Evolutionary conservation across 2,888 invertebrate genomes (phyloP), one percentile per base, ranked within the genome.

Genomic region (Xanthia icteritia): DNA sequence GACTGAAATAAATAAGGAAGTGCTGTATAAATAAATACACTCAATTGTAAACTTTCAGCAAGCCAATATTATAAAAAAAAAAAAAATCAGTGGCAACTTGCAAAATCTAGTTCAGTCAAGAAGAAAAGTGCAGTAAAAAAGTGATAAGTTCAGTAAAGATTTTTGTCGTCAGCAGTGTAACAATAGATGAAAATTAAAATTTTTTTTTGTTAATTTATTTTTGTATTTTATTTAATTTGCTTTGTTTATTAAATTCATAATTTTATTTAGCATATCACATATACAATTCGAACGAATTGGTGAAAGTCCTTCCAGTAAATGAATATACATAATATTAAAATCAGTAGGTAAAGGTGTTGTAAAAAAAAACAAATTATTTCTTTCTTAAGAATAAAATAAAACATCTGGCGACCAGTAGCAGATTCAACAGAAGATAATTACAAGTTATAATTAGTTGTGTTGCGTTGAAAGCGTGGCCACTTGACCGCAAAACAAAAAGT

Each of bases 401-500:
- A 85, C 94, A 93, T 93, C 94, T 94, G 94, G 85, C 89, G 76
- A 89, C 88, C 84, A 91, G 87, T 85, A 88, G 90, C 88, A 86
- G 84, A 85, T 90, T 86, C 80, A 77, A 87, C 89, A 86, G 89
- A 91, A 94, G 91, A 87, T 88, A 93, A 94, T 94, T 93, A 92
- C 79, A 80, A 88, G 76, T 91, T 91, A 88, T 92, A 92, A 94
- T 94, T 92, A 93, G 90, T 84, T 84, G 83, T 83, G 86, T 89
- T 83, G 89, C 76, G 86, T 88, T 85, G 86, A 87, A 88, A 90
- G 91, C 81, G 87, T 86, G 90, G 61, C 86, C 90, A 93, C 94
- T 96, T 96, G 96, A 96, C 96, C 96, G 93, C 92, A 88, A 93
- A 92, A 86, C 88, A 42, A 58, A 83, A 86, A 83, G 73, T 95